These are phyloP conservation scores for Zygogramma bicolorata DNA, from an alignment of 2,888 invertebrate genomes.

Conservation along the genomic window DNA sequence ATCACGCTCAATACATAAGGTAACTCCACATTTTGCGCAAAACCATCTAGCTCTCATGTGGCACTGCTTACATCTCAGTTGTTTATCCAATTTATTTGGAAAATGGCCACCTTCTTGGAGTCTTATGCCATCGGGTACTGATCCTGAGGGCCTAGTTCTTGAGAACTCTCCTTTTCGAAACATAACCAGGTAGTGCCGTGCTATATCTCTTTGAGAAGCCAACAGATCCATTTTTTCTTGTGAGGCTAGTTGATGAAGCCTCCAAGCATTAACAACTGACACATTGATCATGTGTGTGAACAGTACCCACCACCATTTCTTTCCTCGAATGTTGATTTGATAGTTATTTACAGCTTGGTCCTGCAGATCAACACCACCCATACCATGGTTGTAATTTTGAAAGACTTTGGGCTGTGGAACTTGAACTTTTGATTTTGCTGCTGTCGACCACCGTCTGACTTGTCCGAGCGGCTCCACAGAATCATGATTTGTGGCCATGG, in stretches of 20 bases:
- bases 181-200: constrained; percentile 7
- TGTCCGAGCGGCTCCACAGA: constrained; percentile 17
- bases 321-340: constrained; percentile 16
- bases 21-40: too few relatives aligned
- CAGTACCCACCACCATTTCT: too few relatives aligned
- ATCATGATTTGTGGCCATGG: constrained; percentile 22
- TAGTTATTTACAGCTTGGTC: constrained; percentile 30
- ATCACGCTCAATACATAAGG: too few relatives aligned
- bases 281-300: too few relatives aligned
- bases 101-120: too few relatives aligned
- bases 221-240: constrained; percentile 16
- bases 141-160: neutral
- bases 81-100: too few relatives aligned
- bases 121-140: constrained; percentile 2
- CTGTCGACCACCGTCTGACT: constrained; percentile 32
- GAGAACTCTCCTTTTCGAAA: constrained; percentile 10
- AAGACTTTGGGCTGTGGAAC: constrained; percentile 32
- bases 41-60: too few relatives aligned
- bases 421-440: constrained; percentile 35
- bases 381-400: constrained; percentile 31
- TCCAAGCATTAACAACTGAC: constrained; percentile 23
- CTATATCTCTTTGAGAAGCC: constrained; percentile 15
- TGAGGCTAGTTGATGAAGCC: constrained; percentile 15
- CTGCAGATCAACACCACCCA: constrained; percentile 39
- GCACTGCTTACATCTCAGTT: too few relatives aligned